Evolutionary conservation across 2,113 vertebrate genomes (phyloP).

Genomic region (Arvicanthis niloticus): DNA sequence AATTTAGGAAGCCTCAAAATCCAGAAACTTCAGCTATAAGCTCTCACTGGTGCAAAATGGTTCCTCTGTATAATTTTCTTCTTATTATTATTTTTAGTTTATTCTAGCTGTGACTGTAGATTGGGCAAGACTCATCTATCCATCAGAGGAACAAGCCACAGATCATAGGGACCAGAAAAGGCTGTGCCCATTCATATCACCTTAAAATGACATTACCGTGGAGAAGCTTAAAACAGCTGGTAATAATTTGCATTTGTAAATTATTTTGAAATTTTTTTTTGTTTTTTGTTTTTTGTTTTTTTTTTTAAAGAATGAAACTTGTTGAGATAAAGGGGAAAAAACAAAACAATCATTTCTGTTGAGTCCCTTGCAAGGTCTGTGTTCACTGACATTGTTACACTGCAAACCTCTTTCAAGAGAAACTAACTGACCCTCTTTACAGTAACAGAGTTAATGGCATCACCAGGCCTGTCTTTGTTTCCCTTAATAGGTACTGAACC

Average conservation of each 20-base stretch:
- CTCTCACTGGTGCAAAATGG: background rate
- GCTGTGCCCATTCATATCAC: background rate
- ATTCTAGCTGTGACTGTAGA: background rate
- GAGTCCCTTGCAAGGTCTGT: background rate
- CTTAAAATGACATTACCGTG: constrained; percentile 21
- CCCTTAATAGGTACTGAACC: background rate
- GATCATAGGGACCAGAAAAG: background rate
- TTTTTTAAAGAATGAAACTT: constrained; percentile 30
- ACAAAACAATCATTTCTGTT: background rate
- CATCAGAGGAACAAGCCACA: background rate
- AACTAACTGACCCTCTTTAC: background rate
- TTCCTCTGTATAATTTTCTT: background rate
- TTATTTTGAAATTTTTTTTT: constrained; percentile 9
- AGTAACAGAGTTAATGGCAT: constrained; percentile 16
- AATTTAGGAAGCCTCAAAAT: constrained; percentile 50
- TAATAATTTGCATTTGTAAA: constrained; percentile 38
- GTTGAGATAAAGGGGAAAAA: background rate
- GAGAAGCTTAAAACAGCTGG: background rate
- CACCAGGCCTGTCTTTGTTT: background rate
- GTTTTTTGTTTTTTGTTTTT: too few relatives aligned
- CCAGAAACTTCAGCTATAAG: background rate
- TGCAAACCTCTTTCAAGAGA: background rate
- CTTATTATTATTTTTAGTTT: background rate
- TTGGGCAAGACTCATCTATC: background rate
- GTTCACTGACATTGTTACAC: background rate